Base-by-base conservation (phyloP, 2,888 invertebrate genomes). In the Acleris sparsana region DNA sequence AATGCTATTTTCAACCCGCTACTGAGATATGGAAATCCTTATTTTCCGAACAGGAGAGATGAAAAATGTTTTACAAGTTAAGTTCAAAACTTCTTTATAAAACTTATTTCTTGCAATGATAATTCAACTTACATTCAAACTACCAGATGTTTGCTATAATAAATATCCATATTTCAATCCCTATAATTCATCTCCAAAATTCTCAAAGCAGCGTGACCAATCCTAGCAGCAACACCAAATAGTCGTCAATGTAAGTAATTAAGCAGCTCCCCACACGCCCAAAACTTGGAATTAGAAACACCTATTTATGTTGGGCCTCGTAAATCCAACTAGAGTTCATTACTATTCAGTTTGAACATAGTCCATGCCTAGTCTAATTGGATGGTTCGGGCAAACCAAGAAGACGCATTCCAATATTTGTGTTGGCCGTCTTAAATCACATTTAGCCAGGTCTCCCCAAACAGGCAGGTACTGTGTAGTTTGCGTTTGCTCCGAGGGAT, bases 371-470 rank as follows among this genome's bases (percentile, higher is more conserved):
- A 79, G 66, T 79, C 82, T 89, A 86, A 91, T 90, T 86, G 88
- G 80, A 80, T 76, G 74, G 53, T 74, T 73, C 76, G 63, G 69
- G 63, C 75, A 79, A 77, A 78, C 82, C 80, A 82, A 87, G 83
- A 85, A 87, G 83, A 84, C 84, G 81, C 78, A 83, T 82, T 82
- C 84, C 84, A 89, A 87, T 89, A 88, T 91, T 92, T 91, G 90
- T 86, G 81, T 89, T 87, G 81, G 80, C 72, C 80, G 83, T 87
- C 91, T 87, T 88, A 90, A 92, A 92, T 91, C 86, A 86, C 85
- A 92, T 92, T 91, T 87, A 76, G 79, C 80, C 80, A 80, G 79
- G 77, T 74, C 78, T 77, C 87, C 86, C 89, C 89, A 84, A 88
- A 82, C 80, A 83, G 80, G 71, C 88, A 89, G 89, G 90, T 89